phyloP scores from a whole-genome alignment of 92 coral and sea anemone genomes.

The Isaurus tuberculatus region DNA sequence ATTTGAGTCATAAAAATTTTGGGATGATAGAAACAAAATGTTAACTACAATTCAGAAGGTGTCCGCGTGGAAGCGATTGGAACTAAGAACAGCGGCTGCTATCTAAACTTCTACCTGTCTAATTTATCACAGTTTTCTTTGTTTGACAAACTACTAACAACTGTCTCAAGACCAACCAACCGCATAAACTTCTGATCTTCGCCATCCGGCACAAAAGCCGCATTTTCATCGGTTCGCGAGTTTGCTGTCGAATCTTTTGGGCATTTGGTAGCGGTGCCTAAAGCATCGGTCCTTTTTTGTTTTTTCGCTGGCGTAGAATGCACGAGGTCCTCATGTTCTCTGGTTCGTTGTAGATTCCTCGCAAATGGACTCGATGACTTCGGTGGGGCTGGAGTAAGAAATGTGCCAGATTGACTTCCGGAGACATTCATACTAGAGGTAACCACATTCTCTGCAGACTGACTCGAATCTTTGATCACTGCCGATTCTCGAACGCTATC shows the following conservation, averaged over 20 bases:
- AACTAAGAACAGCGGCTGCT: neutral
- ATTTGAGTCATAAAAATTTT: no score
- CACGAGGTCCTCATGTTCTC: neutral
- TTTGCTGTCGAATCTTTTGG: slow-evolving; percentile 39
- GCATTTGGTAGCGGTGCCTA: neutral
- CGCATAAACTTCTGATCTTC: slow-evolving; percentile 83
- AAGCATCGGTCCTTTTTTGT: slow-evolving; percentile 1
- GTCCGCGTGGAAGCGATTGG: no score
- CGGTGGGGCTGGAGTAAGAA: slow-evolving; percentile 83
- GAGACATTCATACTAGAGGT: slow-evolving; percentile 11
- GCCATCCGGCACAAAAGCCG: slow-evolving; percentile 84
- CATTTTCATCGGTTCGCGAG: slow-evolving; percentile 42
- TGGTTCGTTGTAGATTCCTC: slow-evolving; percentile 23
- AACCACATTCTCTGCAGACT: slow-evolving; percentile 6
- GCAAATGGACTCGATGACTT: slow-evolving; percentile 53
- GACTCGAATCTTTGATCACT: neutral
- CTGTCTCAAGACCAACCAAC: slow-evolving; percentile 91
- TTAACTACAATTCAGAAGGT: no score
- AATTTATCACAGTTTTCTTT: slow-evolving; percentile 41
- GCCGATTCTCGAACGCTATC: slow-evolving; percentile 68
- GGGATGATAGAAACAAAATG: no score
- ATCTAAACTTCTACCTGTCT: slow-evolving; percentile 18
- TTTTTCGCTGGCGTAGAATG: slow-evolving; percentile 29
- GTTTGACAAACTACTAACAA: slow-evolving; percentile 61
- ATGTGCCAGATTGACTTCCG: slow-evolving; percentile 58